Evolutionary conservation across 2,113 vertebrate species (phyloP).

Genomic region (Pleuronectes platessa): DNA sequence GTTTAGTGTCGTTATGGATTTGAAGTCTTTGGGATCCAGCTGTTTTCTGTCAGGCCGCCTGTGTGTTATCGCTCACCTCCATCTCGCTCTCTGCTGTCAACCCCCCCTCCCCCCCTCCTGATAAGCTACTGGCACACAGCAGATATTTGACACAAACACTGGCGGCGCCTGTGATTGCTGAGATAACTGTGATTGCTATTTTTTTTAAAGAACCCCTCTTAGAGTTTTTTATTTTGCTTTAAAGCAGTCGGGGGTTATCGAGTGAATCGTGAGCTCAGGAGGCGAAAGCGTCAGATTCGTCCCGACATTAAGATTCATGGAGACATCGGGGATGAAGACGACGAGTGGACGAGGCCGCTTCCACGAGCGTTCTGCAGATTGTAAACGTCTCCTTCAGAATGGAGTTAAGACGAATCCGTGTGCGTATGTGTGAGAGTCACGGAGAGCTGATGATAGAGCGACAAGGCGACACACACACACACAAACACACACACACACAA

Average conservation of each 20-base stretch:
- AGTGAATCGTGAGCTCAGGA: neutral
- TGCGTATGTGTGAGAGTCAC: neutral
- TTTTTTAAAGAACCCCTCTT: conserved; percentile 8
- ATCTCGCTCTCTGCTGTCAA: neutral
- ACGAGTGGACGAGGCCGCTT: neutral
- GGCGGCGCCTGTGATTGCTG: neutral
- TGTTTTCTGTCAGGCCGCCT: neutral
- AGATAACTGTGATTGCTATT: conserved; percentile 18
- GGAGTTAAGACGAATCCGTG: neutral
- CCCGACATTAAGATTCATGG: conserved; percentile 14
- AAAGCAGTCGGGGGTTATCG: neutral
- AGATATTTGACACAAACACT: conserved; percentile 17
- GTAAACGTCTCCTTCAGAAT: neutral
- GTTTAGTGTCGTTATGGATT: neutral
- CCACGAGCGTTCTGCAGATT: neutral
- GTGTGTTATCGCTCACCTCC: neutral
- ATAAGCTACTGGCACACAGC: neutral
- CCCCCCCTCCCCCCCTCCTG: neutral
- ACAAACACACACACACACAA: too few relatives aligned
- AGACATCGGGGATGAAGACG: neutral
- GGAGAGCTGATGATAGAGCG: conserved; percentile 8
- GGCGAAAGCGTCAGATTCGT: neutral
- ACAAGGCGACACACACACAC: neutral
- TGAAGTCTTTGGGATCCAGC: neutral
- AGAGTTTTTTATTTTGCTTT: too few relatives aligned